Evolutionary conservation across 1,140 invertebrate species (phyloP), one percentile per base, ranked within the genome.

Genomic region (Harlomillsia oculata): DNA sequence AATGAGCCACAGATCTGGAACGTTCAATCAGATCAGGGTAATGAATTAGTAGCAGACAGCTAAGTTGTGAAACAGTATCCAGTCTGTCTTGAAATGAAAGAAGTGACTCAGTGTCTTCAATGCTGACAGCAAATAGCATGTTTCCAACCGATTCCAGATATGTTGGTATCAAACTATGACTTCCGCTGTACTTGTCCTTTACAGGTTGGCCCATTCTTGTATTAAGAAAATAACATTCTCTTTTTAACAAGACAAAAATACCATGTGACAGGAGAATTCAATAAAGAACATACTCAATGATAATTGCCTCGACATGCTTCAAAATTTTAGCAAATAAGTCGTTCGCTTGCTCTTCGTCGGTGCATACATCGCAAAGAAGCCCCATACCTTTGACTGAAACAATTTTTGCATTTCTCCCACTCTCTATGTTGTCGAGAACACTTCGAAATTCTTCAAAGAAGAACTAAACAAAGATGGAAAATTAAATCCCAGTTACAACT

Each of bases 311-410:
- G 16, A 72, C 67, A 41, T 67, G 65, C 34, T 69, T 66, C 29
- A 69, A 60, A 14, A 74, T 65, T 32, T 65, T 50, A 9, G 62
- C 28, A 39, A 70, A 66, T 20, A 72, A 53, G 2, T 67, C 64
- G 44, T 66, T 45, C 4, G 60, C 21, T 26, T 49, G 8, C n/a
- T 67, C 53, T 44, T 67, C 58, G 41, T 67, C 44, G 41, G 63
- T 58, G 37, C 66, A 67, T 1, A 68, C 36, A 16, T 26, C 40
- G 20, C 65, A 53, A 28, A 74, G 68, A 29, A 66, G 44, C 16
- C 69, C 70, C 52, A 72, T 63, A 36, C 70, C 71, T 21, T 67
- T 64, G 16, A 74, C 67, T n/a, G 67, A 63, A 29, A 70, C 57
- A 14, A 57, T 66, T 53, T 68, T 59, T 60, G 71, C 66, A 16